Percentiles rank a stretch among this genome's conserved stretches.
Evolutionary conservation across 2,797 vertebrate species (phyloP).

Genomic region (Dendrocincla tyrannina): DNA sequence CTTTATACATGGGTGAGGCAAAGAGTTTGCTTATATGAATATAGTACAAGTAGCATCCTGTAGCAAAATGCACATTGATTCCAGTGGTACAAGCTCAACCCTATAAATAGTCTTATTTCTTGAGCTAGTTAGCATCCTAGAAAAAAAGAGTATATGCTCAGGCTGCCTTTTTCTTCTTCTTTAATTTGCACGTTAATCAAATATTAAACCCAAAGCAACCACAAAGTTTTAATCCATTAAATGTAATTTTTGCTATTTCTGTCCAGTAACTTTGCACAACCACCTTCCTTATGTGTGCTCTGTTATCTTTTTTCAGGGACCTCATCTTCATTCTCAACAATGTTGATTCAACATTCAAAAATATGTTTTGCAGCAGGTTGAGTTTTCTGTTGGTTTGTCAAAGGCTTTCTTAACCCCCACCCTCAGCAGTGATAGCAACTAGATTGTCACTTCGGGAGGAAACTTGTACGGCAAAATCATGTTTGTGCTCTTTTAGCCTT

Average conservation of each 20-base stretch:
- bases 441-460: neutral
- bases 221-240: neutral
- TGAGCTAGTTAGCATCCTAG: neutral
- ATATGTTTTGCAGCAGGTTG: neutral
- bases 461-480: neutral
- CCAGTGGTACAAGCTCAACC: neutral
- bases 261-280: neutral
- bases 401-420: neutral
- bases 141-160: neutral
- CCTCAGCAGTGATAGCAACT: neutral
- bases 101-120: neutral
- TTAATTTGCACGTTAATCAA: neutral
- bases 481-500: neutral
- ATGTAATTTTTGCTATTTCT: neutral
- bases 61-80: neutral
- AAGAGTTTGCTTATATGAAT: neutral
- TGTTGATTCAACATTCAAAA: neutral
- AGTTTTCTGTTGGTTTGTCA: neutral
- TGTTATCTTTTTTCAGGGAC: neutral
- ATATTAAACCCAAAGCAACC: neutral
- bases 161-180: neutral
- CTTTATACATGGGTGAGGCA: neutral
- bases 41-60: neutral
- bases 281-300: neutral
- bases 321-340: neutral